Evolutionary conservation across 2,888 invertebrate genomes (phyloP), one percentile per base, ranked within the genome.

Genomic region (Plemyria rubiginata): DNA sequence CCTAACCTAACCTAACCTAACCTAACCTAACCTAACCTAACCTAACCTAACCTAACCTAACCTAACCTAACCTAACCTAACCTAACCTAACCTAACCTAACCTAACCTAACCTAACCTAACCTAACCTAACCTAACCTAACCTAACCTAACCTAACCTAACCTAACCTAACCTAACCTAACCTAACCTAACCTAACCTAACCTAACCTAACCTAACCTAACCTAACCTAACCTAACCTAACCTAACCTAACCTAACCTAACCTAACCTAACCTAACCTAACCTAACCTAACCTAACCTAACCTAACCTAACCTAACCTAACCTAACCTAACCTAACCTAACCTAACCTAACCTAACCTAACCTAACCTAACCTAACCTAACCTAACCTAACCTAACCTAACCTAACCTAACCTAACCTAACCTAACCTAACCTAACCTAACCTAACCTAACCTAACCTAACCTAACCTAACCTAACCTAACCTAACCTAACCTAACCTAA

Each of bases 381-480:
- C 65, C 65, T 66, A 65, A 65, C 65, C 61, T 61, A 65, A 65
- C 61, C 65, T 65, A 61, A 65, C 58, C 65, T 62, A 61, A 65
- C 61, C 61, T 46, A 46, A 46, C 46, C 46, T 46, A 46, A 46
- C 46, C 46, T 46, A 46, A 46, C 65, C 65, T 65, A 65, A 65
- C 65, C 65, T 65, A 65, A 65, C 58, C 62, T 63, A 63, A 63
- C 62, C 62, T 63, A 63, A 63, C 62, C 62, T 60, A 60, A 60
- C 43, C 43, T 43, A 46, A 46, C 48, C 48, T 48, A 48, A 48
- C 48, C 48, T 48, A 48, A 48, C 48, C 48, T 48, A 48, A 48
- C 63, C 63, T 64, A 64, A 66, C 69, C 65, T 64, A 67, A 66
- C 69, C 62, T 65, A 68, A 68, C 65, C 61, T 63, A 65, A 57